Evolutionary conservation across 2,888 invertebrate species (phyloP).

Genomic region (Lasioglossum morio): DNA sequence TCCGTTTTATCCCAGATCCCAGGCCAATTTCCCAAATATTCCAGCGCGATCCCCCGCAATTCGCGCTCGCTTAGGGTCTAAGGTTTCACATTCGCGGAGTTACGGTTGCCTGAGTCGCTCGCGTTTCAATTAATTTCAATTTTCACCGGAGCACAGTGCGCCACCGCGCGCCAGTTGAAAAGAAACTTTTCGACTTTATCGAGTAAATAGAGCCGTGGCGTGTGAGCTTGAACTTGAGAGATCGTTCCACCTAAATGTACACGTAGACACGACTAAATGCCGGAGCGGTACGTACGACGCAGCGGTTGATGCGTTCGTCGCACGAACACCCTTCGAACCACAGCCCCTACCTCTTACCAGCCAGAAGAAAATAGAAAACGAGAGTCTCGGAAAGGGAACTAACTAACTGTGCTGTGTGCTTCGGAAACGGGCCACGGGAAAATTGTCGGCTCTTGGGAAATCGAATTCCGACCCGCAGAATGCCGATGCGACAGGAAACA

Average conservation of each 20-base stretch:
- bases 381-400: background rate
- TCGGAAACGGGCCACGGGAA: background rate
- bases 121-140: slow-evolving; percentile 44
- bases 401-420: too few species aligned
- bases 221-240: slow-evolving; percentile 71
- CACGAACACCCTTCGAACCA: slow-evolving; percentile 24
- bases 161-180: background rate
- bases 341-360: background rate
- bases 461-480: background rate
- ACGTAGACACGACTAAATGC: slow-evolving; percentile 51
- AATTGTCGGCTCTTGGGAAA: background rate
- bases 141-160: background rate
- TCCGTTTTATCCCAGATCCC: background rate
- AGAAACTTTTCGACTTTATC: slow-evolving; percentile 39
- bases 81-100: background rate
- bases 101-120: background rate
- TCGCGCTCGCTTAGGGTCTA: background rate
- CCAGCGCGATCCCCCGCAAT: background rate
- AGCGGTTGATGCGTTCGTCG: slow-evolving; percentile 46
- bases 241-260: slow-evolving; percentile 60
- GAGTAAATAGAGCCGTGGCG: slow-evolving; percentile 57
- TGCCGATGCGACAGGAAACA: slow-evolving; percentile 1
- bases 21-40: background rate
- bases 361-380: background rate
- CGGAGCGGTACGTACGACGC: slow-evolving; percentile 38